phyloP scores from a whole-genome alignment of 2,888 invertebrate species.

The Osedax frankpressi region DNA sequence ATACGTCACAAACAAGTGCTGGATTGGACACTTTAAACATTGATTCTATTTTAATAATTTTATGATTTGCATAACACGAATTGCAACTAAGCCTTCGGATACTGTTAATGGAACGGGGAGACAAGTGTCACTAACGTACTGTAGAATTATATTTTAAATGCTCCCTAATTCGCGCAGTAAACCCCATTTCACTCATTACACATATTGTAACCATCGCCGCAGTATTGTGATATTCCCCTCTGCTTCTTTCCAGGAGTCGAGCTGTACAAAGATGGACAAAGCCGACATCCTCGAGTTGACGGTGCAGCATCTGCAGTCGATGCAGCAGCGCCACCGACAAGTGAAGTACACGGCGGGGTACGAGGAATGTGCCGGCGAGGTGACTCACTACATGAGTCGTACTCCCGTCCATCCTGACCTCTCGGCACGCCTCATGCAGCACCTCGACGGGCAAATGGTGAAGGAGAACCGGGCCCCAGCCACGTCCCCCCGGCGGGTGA shows the following conservation, averaged over 20 bases:
- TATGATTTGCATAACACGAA: too few relatives aligned
- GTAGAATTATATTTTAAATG: too few relatives aligned
- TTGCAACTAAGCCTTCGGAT: too few relatives aligned
- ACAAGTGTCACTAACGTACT: too few relatives aligned
- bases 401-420: conserved; percentile 26
- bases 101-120: too few relatives aligned
- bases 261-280: conserved; percentile 43
- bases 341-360: conserved; percentile 29
- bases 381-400: conserved; percentile 34
- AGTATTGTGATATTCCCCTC: background rate
- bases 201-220: background rate
- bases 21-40: too few relatives aligned
- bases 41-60: too few relatives aligned
- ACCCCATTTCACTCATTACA: too few relatives aligned
- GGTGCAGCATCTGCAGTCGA: conserved; percentile 34
- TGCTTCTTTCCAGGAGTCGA: conserved; percentile 33
- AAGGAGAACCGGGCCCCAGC: background rate
- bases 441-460: conserved; percentile 2
- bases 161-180: too few relatives aligned
- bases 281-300: conserved; percentile 45
- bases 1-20: too few relatives aligned
- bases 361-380: conserved; percentile 39
- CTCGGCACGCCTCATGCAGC: background rate
- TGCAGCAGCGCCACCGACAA: conserved; percentile 30
- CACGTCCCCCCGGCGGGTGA: background rate